Evolutionary conservation across 2,797 vertebrate species (phyloP).

Genomic region (Pagetopsis macropterus): DNA sequence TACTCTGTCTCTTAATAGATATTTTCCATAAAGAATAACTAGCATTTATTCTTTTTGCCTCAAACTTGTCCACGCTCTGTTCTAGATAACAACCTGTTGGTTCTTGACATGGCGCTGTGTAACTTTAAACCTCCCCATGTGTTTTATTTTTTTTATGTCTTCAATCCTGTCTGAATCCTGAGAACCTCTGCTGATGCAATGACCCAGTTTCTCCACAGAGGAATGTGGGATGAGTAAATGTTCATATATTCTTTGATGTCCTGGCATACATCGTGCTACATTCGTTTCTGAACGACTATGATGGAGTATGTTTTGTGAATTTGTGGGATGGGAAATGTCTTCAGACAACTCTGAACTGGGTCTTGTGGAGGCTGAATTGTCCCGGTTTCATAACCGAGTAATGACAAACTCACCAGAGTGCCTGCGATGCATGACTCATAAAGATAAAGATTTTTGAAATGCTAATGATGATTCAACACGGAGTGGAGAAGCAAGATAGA

Average conservation of each 20-base stretch:
- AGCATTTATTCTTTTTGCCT: not conserved
- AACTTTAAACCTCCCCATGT: constrained; percentile 28
- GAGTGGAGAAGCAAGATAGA: constrained; percentile 60
- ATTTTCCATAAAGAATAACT: not conserved
- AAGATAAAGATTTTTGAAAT: constrained; percentile 78
- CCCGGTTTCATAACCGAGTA: constrained; percentile 69
- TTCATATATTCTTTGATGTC: constrained; percentile 47
- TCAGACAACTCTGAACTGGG: constrained; percentile 51
- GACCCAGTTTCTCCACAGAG: constrained; percentile 56
- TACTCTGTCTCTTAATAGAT: not conserved
- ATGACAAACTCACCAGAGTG: constrained; percentile 71
- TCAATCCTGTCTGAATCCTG: constrained; percentile 27
- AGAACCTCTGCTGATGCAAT: constrained; percentile 30
- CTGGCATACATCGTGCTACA: constrained; percentile 28
- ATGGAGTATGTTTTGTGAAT: constrained; percentile 53
- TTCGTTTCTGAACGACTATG: constrained; percentile 32
- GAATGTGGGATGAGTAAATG: constrained; percentile 24
- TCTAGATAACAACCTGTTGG: constrained; percentile 12
- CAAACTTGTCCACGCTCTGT: not conserved
- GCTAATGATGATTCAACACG: constrained; percentile 79
- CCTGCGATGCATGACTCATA: constrained; percentile 76
- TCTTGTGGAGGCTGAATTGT: constrained; percentile 51
- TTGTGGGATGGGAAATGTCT: constrained; percentile 46
- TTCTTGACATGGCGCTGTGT: constrained; percentile 17
- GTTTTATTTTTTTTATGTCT: constrained; percentile 34